Percentiles rank a stretch among this genome's conserved stretches.
phyloP scores from a whole-genome alignment of 2,888 invertebrate species.

The Sceliomorpha sp. region DNA sequence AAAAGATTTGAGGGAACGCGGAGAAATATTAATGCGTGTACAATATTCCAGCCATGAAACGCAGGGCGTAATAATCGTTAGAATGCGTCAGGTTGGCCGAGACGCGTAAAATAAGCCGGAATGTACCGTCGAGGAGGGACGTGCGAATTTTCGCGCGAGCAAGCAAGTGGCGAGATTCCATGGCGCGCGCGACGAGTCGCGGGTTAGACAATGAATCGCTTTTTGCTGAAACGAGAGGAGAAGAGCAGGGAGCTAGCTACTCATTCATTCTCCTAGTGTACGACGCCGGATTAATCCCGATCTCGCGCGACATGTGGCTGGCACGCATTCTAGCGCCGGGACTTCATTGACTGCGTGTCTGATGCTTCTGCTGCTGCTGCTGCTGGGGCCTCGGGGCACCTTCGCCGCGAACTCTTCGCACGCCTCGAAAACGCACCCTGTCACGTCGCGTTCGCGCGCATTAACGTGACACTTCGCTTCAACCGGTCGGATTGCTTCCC shows the following conservation, averaged over 20 bases:
- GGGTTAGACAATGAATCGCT: conserved; percentile 49
- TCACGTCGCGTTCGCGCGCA: conserved; percentile 40
- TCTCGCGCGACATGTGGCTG: conserved; percentile 61
- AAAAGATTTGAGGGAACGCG: too few relatives aligned
- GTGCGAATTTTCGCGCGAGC: conserved; percentile 37
- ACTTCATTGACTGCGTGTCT: conserved; percentile 55
- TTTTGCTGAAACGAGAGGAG: conserved; percentile 35
- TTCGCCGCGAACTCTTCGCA: conserved; percentile 38
- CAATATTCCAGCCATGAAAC: too few relatives aligned
- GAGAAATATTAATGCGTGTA: too few relatives aligned
- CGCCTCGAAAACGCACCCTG: conserved; percentile 40
- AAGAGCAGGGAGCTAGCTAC: conserved; percentile 25
- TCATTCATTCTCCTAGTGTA: conserved; percentile 44
- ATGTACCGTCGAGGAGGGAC: conserved; percentile 14
- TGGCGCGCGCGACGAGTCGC: conserved; percentile 13
- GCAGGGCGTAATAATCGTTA: too few relatives aligned
- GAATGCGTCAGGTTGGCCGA: too few relatives aligned
- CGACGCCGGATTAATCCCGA: conserved; percentile 69
- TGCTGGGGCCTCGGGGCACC: conserved; percentile 45
- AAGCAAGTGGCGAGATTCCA: conserved; percentile 32
- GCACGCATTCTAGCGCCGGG: conserved; percentile 52
- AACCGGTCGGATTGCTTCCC: conserved; percentile 52
- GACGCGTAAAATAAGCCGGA: conserved; percentile 14
- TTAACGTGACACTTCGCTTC: conserved; percentile 51
- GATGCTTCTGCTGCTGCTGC: too few relatives aligned